phyloP scores from a whole-genome alignment of 2,797 vertebrate genomes.

The Acrossocheilus wenchowensis region DNA sequence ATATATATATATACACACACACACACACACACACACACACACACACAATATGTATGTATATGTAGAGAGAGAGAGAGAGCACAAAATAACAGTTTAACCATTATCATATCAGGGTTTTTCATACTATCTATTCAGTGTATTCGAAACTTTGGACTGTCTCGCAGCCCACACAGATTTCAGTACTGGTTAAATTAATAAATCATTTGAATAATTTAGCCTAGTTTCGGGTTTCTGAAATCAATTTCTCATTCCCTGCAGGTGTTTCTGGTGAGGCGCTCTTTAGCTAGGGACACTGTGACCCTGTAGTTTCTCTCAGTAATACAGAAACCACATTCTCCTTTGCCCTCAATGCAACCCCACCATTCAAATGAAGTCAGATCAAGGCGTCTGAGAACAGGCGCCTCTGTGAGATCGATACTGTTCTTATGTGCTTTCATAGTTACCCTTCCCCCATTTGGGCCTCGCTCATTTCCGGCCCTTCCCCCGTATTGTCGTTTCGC shows the following conservation, averaged over 20 bases:
- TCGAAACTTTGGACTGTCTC: not conserved
- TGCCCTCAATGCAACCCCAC: not conserved
- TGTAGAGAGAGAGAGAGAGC: too few species aligned
- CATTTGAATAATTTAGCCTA: not conserved
- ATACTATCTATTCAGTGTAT: not conserved
- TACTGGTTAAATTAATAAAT: not conserved
- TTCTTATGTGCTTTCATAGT: constrained; percentile 21
- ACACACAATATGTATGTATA: too few species aligned
- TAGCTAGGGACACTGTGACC: not conserved
- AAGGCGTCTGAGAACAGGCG: constrained; percentile 12
- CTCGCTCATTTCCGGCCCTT: constrained; percentile 14
- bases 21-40: too few species aligned
- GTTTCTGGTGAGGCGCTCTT: constrained; percentile 26
- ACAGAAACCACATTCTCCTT: constrained; percentile 24
- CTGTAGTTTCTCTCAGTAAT: constrained; percentile 30
- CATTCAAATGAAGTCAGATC: constrained; percentile 14
- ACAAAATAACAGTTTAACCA: not conserved
- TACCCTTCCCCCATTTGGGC: not conserved
- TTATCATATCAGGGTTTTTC: not conserved
- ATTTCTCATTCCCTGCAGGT: constrained; percentile 31
- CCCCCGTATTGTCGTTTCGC: not conserved
- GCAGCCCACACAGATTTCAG: constrained; percentile 1
- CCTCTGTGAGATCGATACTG: not conserved
- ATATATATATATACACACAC: too few species aligned
- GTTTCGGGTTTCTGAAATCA: constrained; percentile 34